phyloP scores from a whole-genome alignment of 1,140 invertebrate genomes.

The Tetramorium alpestre region DNA sequence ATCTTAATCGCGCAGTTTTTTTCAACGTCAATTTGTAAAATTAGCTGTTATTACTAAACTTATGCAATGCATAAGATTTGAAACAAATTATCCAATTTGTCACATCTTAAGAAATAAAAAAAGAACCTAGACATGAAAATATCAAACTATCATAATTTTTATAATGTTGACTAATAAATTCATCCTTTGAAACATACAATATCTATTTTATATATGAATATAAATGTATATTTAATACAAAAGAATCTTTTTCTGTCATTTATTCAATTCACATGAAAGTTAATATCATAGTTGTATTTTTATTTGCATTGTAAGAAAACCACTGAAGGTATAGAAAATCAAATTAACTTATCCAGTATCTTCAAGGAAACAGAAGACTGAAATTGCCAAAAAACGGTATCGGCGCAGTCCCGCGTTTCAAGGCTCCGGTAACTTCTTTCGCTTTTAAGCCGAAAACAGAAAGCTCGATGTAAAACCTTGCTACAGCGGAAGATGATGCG shows the following conservation, averaged over 20 bases:
- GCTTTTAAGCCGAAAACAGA: conserved; percentile 32
- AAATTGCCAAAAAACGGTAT: not conserved
- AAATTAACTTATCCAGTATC: not conserved
- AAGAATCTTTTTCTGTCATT: not conserved
- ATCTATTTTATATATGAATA: not conserved
- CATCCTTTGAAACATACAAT: not conserved
- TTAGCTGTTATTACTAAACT: not conserved
- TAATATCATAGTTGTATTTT: not conserved
- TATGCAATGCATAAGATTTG: not conserved
- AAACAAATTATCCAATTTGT: not conserved
- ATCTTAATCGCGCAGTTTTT: not conserved
- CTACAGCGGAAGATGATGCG: conserved; percentile 64
- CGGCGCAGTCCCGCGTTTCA: not conserved
- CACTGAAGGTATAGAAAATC: not conserved
- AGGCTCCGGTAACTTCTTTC: not conserved
- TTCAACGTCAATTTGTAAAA: not conserved
- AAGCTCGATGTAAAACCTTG: conserved; percentile 55
- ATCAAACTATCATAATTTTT: not conserved
- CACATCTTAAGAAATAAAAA: not conserved
- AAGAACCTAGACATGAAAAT: not conserved
- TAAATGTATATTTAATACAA: not conserved
- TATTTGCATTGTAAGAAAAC: not conserved
- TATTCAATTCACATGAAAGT: not conserved
- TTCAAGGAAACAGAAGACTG: not conserved
- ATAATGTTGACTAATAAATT: not conserved